These are phyloP conservation scores for Cacoxenus indagator DNA, from an alignment of 2,888 invertebrate species.

Conservation along the genomic window DNA sequence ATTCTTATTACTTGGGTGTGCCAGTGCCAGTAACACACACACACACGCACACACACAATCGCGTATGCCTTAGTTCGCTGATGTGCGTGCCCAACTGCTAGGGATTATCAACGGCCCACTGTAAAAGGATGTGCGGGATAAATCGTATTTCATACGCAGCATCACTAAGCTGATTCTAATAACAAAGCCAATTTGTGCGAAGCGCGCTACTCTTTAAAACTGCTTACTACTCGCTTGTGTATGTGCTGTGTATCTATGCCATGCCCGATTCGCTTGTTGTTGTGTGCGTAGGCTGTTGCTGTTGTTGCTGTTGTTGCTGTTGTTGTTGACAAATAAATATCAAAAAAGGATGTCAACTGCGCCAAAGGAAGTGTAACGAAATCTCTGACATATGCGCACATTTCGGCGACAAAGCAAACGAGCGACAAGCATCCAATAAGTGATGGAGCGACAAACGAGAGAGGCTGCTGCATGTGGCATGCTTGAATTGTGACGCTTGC, in stretches of 20 bases:
- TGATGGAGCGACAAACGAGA: not conserved
- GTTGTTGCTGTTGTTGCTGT: slow-evolving; percentile 9
- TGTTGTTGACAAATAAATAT: slow-evolving; percentile 24
- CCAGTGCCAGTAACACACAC: not conserved
- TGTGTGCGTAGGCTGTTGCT: slow-evolving; percentile 7
- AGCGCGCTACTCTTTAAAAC: not conserved
- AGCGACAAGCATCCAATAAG: not conserved
- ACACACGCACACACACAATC: not conserved
- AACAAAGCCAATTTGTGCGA: slow-evolving; percentile 1
- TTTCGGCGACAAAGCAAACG: not conserved
- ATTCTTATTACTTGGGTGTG: slow-evolving; percentile 16
- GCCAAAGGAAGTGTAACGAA: slow-evolving; percentile 30
- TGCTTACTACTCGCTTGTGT: not conserved
- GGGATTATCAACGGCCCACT: not conserved
- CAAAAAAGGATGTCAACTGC: slow-evolving; percentile 30
- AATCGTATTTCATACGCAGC: slow-evolving; percentile 11
- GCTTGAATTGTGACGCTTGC: not conserved
- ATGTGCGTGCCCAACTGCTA: slow-evolving; percentile 1
- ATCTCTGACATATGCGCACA: slow-evolving; percentile 32
- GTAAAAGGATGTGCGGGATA: slow-evolving; percentile 2
- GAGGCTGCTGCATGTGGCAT: not conserved
- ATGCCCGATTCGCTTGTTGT: not conserved
- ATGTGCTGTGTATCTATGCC: not conserved
- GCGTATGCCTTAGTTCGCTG: not conserved
- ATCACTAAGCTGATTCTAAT: slow-evolving; percentile 13